phyloP scores from a whole-genome alignment of 2,113 vertebrate species.

The Nyctibius bracteatus region DNA sequence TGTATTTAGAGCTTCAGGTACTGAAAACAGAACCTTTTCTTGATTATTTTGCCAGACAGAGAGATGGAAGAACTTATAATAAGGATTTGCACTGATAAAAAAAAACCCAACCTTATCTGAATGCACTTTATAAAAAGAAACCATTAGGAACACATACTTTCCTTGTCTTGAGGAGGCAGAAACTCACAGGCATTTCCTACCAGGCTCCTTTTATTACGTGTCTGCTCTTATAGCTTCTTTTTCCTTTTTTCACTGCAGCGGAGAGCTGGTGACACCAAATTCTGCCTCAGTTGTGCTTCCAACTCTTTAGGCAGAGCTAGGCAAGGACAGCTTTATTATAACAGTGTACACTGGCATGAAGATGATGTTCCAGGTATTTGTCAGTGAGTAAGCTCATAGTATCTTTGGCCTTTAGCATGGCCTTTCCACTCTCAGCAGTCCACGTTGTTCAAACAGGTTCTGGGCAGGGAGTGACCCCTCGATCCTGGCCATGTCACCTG shows the following conservation, averaged over 20 bases:
- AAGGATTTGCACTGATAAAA: neutral
- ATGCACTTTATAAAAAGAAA: neutral
- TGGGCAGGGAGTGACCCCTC: neutral
- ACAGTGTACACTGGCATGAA: neutral
- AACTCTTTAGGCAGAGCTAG: neutral
- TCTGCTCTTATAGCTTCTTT: neutral
- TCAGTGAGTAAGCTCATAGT: neutral
- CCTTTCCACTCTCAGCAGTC: neutral
- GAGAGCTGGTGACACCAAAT: neutral
- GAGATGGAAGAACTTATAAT: neutral
- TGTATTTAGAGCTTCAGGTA: neutral
- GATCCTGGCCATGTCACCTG: neutral
- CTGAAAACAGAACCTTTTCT: neutral
- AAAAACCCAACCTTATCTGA: neutral
- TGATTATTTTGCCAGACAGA: slow-evolving; percentile 11
- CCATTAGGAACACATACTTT: neutral
- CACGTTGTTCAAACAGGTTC: neutral
- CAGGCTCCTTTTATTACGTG: neutral
- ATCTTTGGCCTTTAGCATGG: neutral
- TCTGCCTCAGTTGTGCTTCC: neutral
- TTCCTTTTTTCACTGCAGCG: neutral
- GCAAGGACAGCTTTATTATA: neutral
- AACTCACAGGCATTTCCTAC: neutral
- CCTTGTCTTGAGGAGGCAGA: neutral
- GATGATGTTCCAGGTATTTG: neutral